Conservation (phyloP, 2,797 vertebrate species). For the Oreonectes daqikongensis region DNA sequence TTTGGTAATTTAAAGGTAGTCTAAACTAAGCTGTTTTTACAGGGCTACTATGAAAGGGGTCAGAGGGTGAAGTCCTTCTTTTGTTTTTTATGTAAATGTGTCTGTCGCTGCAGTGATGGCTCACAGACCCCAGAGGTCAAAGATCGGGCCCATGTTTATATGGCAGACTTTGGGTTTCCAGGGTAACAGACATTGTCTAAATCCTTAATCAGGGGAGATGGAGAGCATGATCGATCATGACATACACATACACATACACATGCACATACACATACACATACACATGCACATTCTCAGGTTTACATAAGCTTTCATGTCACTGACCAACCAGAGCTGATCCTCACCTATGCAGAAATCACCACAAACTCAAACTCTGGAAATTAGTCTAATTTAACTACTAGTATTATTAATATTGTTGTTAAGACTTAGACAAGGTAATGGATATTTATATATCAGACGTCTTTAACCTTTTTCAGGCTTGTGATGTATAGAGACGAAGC, state of each 20-base stretch:
- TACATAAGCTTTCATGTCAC: constrained; percentile 25
- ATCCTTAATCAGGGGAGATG: constrained; percentile 27
- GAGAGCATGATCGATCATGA: constrained; percentile 28
- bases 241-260: constrained; percentile 29
- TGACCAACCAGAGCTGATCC: background rate
- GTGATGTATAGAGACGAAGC: background rate
- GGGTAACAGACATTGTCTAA: constrained; percentile 51
- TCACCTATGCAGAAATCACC: background rate
- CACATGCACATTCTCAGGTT: constrained; percentile 27
- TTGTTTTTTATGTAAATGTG: constrained; percentile 55
- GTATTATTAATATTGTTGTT: background rate
- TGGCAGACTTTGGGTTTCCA: constrained; percentile 53
- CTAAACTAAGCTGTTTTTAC: constrained; percentile 36
- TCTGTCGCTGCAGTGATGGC: constrained; percentile 43
- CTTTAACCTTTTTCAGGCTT: background rate
- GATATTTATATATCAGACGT: background rate
- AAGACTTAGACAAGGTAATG: background rate
- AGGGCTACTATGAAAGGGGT: constrained; percentile 54
- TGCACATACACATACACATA: too few species aligned
- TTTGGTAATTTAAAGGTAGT: constrained; percentile 43
- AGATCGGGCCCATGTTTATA: constrained; percentile 66
- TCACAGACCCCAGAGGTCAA: constrained; percentile 59
- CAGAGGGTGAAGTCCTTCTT: constrained; percentile 60
- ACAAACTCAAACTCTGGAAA: background rate
- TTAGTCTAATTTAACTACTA: too few species aligned